phyloP scores from a whole-genome alignment of 2,888 invertebrate genomes.

The Tachystola acroxantha region DNA sequence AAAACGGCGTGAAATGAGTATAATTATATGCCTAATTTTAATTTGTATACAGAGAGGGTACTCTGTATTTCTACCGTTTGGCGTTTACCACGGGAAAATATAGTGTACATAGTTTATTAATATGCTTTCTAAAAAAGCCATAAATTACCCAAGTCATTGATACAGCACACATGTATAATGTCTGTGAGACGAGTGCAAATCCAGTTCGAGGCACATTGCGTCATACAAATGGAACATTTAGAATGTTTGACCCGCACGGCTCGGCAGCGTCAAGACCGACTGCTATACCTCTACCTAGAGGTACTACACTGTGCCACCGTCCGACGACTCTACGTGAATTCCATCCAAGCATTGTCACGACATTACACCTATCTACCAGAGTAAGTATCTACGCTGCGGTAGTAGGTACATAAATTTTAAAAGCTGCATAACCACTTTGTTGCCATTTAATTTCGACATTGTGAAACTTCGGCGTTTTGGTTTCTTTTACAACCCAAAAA shows the following conservation, averaged over 20 bases:
- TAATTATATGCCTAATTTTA: no score
- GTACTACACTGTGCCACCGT: slow-evolving; percentile 17
- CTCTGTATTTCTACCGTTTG: no score
- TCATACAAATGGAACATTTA: slow-evolving; percentile 65
- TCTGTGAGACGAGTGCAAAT: slow-evolving; percentile 64
- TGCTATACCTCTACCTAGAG: no score
- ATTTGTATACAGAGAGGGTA: no score
- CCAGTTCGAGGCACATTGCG: slow-evolving; percentile 62
- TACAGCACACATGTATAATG: slow-evolving; percentile 36
- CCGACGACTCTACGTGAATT: slow-evolving; percentile 48
- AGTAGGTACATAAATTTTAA: slow-evolving; percentile 26
- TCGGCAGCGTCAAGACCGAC: slow-evolving; percentile 19
- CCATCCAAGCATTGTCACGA: slow-evolving; percentile 63
- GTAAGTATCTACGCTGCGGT: no score
- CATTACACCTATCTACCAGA: slow-evolving; percentile 18
- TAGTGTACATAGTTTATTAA: no score
- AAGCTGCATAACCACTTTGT: slow-evolving; percentile 31
- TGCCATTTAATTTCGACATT: slow-evolving; percentile 36
- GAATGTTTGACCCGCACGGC: slow-evolving; percentile 70
- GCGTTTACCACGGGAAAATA: no score
- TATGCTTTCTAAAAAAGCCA: neutral
- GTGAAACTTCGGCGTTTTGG: slow-evolving; percentile 16
- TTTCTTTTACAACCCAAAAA: slow-evolving; percentile 23
- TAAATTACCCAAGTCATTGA: slow-evolving; percentile 16
- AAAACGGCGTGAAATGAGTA: no score